A percentile compares a stretch with the other conserved stretches of the same genome.
These are phyloP conservation scores for Scolopax rusticola DNA, from an alignment of 2,797 vertebrate species.

Conservation along the genomic window DNA sequence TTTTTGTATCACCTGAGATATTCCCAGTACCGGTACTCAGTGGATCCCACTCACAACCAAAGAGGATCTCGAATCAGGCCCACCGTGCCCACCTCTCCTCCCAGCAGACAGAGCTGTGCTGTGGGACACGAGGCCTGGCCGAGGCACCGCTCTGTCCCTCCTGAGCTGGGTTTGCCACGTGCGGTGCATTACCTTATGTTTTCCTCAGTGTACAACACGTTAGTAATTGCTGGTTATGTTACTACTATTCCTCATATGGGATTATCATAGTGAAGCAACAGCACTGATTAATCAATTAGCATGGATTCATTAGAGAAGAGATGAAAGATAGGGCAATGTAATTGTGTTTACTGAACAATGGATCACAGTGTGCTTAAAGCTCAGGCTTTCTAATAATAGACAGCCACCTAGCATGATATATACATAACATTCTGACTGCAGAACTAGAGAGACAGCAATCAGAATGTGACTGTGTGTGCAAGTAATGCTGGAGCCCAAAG, in stretches of 20 bases:
- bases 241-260: slow-evolving; percentile 35
- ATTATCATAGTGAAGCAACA: slow-evolving; percentile 51
- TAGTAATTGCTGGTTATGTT: slow-evolving; percentile 35
- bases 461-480: background rate
- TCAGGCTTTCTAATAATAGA: slow-evolving; percentile 31
- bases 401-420: background rate
- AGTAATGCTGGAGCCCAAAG: background rate
- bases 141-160: fast-evolving
- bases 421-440: background rate
- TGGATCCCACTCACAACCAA: no score
- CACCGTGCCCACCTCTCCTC: background rate
- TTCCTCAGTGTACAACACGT: background rate
- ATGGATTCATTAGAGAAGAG: slow-evolving; percentile 60
- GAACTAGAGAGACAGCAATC: background rate
- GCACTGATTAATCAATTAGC: slow-evolving; percentile 72
- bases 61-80: no score
- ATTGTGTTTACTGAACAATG: slow-evolving; percentile 70
- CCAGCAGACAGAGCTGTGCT: background rate
- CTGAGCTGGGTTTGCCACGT: background rate
- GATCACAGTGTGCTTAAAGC: slow-evolving; percentile 49
- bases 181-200: background rate
- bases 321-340: slow-evolving; percentile 55
- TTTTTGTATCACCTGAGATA: background rate
- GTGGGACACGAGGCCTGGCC: fast-evolving
- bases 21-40: no score